Conservation (phyloP, 2,888 invertebrate species). For the Morpho deidamia region DNA sequence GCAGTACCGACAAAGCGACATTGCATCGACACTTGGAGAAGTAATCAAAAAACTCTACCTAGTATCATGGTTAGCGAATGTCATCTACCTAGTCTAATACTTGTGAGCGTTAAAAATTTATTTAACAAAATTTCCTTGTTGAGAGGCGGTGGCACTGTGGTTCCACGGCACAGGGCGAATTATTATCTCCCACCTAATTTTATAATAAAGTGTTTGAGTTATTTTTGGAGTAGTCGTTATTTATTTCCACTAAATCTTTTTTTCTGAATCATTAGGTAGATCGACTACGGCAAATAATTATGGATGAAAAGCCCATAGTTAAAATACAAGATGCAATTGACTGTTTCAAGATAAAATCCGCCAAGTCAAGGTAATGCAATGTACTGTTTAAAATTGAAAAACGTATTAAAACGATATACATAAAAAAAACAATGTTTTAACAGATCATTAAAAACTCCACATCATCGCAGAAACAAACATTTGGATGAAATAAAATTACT, state of each 20-base stretch:
- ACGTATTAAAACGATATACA: not conserved
- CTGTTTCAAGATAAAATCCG: conserved; percentile 44
- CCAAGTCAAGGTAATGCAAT: conserved; percentile 15
- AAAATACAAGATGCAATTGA: conserved; percentile 51
- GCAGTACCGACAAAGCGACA: conserved; percentile 58
- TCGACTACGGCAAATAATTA: conserved; percentile 46
- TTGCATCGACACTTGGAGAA: conserved; percentile 59
- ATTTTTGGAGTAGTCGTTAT: too few relatives aligned
- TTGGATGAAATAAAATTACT: conserved; percentile 30
- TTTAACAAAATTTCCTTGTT: too few relatives aligned
- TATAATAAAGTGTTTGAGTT: too few relatives aligned
- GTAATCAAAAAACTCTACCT: conserved; percentile 46
- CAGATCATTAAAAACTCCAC: not conserved
- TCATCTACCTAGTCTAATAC: too few relatives aligned
- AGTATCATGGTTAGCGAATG: conserved; percentile 45
- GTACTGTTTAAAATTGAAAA: not conserved
- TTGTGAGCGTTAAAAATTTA: too few relatives aligned
- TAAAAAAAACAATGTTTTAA: not conserved
- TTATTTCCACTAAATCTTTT: too few relatives aligned
- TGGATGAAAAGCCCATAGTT: conserved; percentile 49
- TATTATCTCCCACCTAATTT: too few relatives aligned
- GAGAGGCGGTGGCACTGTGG: too few relatives aligned
- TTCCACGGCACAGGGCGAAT: too few relatives aligned
- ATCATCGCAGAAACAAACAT: conserved; percentile 15
- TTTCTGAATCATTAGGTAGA: conserved; percentile 44